A percentile compares a stretch with the other conserved stretches of the same genome.
These are phyloP conservation scores for Helicoverpa zea DNA, from an alignment of 1,140 invertebrate species.

Conservation along the genomic window DNA sequence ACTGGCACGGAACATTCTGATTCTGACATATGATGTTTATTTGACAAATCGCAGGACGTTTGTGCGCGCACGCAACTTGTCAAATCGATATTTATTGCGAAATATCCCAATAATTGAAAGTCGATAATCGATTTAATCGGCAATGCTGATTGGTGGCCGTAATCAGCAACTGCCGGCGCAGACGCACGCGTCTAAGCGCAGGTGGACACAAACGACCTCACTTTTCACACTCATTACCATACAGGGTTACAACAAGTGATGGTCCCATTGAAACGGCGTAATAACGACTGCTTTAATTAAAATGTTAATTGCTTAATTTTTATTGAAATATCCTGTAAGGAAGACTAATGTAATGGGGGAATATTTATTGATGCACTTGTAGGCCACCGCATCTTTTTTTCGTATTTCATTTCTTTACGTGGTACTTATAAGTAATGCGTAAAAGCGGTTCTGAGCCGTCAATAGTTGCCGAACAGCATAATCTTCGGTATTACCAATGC, in stretches of 20 bases:
- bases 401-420: background rate
- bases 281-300: slow-evolving; percentile 44
- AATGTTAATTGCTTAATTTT: slow-evolving; percentile 43
- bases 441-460: background rate
- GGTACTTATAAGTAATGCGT: background rate
- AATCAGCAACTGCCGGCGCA: slow-evolving; percentile 35
- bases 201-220: slow-evolving; percentile 49
- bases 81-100: slow-evolving; percentile 48
- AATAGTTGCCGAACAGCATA: background rate
- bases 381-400: background rate
- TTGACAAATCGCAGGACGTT: slow-evolving; percentile 35
- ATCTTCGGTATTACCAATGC: background rate
- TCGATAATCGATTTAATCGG: slow-evolving; percentile 50
- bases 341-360: slow-evolving; percentile 1
- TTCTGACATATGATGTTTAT: slow-evolving; percentile 2
- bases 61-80: slow-evolving; percentile 31
- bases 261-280: slow-evolving; percentile 15
- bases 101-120: slow-evolving; percentile 44
- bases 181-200: slow-evolving; percentile 37
- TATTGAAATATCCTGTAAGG: slow-evolving; percentile 24
- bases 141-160: slow-evolving; percentile 23
- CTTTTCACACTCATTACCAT: slow-evolving; percentile 42
- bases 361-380: slow-evolving; percentile 14
- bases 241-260: slow-evolving; percentile 34
- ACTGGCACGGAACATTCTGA: slow-evolving; percentile 5